Percentiles rank a stretch among this genome's conserved stretches.
These are phyloP conservation scores for Halocynthia roretzi DNA, from an alignment of 23 tunicate species.

Conservation along the genomic window DNA sequence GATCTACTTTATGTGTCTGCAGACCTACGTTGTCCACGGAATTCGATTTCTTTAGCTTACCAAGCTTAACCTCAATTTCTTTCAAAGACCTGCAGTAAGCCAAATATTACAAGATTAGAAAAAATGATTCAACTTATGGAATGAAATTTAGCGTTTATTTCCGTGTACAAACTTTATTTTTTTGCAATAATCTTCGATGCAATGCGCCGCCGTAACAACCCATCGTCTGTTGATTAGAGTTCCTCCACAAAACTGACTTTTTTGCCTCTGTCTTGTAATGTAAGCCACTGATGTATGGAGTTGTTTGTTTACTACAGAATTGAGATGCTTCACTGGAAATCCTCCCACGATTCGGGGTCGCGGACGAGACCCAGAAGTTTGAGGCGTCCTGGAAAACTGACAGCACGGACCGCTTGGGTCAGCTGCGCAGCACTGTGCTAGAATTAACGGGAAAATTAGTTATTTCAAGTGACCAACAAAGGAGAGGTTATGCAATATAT, in stretches of 20 bases:
- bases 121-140: background rate
- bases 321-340: slow-evolving; percentile 43
- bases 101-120: background rate
- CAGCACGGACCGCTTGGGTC: slow-evolving; percentile 73
- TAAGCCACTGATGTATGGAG: slow-evolving; percentile 68
- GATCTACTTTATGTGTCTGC: slow-evolving; percentile 29
- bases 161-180: slow-evolving; percentile 23
- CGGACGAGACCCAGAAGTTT: slow-evolving; percentile 33
- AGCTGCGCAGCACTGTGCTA: slow-evolving; percentile 62
- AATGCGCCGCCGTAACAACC: slow-evolving; percentile 97
- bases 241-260: slow-evolving; percentile 90
- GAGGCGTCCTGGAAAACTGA: slow-evolving; percentile 24
- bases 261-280: slow-evolving; percentile 20
- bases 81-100: slow-evolving; percentile 15
- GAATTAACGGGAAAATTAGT: background rate
- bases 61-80: slow-evolving; percentile 60
- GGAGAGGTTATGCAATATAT: too few relatives aligned
- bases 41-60: slow-evolving; percentile 46
- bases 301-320: background rate
- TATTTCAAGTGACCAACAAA: too few relatives aligned
- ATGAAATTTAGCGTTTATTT: background rate
- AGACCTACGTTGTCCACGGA: slow-evolving; percentile 36
- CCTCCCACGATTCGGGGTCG: slow-evolving; percentile 86
- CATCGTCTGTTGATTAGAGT: slow-evolving; percentile 53
- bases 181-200: slow-evolving; percentile 70